These are phyloP conservation scores for Caerostris darwini DNA, from an alignment of 1,140 invertebrate species.

Conservation along the genomic window DNA sequence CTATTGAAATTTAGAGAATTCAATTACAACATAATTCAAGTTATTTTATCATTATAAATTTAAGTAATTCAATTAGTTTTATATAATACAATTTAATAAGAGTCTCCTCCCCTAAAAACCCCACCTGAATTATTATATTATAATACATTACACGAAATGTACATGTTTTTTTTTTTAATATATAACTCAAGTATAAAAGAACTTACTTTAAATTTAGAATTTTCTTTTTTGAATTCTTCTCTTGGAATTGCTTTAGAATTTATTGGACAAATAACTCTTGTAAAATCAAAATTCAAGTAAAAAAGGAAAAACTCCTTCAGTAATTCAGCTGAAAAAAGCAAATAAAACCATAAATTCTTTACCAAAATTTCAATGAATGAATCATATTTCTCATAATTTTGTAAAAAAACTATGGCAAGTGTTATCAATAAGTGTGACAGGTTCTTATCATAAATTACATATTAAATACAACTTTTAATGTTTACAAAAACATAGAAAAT, in stretches of 20 bases:
- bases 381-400: not conserved
- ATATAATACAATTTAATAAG: too few relatives aligned
- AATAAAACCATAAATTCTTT: not conserved
- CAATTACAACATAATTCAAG: too few relatives aligned
- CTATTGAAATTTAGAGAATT: too few relatives aligned
- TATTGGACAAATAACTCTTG: conserved; percentile 54
- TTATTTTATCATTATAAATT: too few relatives aligned
- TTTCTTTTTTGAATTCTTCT: conserved; percentile 52
- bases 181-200: not conserved
- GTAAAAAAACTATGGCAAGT: not conserved
- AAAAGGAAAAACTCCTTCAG: conserved; percentile 67
- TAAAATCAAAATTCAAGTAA: conserved; percentile 72
- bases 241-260: conserved; percentile 44
- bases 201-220: conserved; percentile 60
- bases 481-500: not conserved
- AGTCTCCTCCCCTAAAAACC: too few relatives aligned
- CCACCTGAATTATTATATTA: too few relatives aligned
- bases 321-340: conserved; percentile 57
- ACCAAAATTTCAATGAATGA: not conserved
- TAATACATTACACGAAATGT: too few relatives aligned
- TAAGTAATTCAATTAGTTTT: too few relatives aligned
- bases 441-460: too few relatives aligned
- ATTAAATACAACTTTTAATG: not conserved
- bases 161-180: too few relatives aligned
- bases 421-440: not conserved